These are phyloP conservation scores for Ectropis grisescens DNA, from an alignment of 1,140 invertebrate species.

Conservation along the genomic window DNA sequence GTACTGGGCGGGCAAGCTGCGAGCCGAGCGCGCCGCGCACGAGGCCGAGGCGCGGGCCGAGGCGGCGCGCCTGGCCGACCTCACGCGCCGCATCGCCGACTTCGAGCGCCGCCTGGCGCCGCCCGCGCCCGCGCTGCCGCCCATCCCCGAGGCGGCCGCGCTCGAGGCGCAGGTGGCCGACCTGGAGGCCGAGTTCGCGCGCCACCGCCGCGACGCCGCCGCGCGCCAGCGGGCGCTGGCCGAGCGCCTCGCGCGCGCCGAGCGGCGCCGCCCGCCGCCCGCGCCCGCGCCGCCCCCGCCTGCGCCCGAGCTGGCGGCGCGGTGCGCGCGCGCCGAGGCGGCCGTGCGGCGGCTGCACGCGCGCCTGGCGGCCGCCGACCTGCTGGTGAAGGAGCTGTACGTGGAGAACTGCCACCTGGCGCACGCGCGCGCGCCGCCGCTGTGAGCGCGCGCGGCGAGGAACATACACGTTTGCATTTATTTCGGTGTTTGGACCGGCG, in stretches of 20 bases:
- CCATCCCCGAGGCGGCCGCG: conserved; percentile 81
- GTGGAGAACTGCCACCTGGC: conserved; percentile 84
- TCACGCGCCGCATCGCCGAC: conserved; percentile 81
- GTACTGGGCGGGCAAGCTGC: conserved; percentile 84
- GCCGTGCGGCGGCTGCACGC: conserved; percentile 74
- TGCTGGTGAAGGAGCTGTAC: conserved; percentile 83
- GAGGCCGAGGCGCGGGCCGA: conserved; percentile 82
- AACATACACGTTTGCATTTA: too few species aligned
- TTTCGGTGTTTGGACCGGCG: too few species aligned
- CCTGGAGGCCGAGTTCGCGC: too few species aligned
- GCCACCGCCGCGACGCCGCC: conserved; percentile 43
- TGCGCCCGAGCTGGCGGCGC: conserved; percentile 4
- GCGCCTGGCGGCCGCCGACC: conserved; percentile 78
- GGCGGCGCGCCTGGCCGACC: conserved; percentile 82
- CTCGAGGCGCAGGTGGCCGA: conserved; percentile 82
- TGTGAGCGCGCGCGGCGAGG: too few species aligned
- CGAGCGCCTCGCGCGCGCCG: too few species aligned
- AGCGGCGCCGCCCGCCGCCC: conserved; percentile 1
- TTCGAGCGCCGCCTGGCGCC: conserved; percentile 88
- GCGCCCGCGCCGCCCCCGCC: conserved; percentile 6
- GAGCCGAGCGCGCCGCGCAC: conserved; percentile 82
- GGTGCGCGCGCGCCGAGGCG: conserved; percentile 16
- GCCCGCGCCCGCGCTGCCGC: conserved; percentile 74
- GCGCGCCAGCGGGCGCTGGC: background rate
- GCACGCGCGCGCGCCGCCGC: conserved; percentile 26